phyloP scores from a whole-genome alignment of 1,140 invertebrate genomes.

The Reticulitermes speratus region DNA sequence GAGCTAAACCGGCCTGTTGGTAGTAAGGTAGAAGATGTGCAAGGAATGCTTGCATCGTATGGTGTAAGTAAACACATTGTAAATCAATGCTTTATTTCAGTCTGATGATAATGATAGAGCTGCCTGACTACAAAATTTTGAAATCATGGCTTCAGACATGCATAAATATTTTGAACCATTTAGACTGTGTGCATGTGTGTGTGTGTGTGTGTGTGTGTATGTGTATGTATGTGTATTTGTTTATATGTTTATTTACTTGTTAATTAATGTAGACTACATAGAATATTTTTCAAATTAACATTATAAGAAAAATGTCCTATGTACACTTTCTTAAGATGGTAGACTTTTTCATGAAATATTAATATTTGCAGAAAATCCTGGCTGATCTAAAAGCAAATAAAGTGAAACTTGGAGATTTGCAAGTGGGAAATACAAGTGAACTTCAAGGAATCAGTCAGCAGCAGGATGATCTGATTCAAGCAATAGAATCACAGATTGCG shows the following conservation, averaged over 20 bases:
- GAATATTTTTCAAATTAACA: neutral
- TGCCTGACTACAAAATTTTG: neutral
- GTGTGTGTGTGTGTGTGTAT: too few relatives aligned
- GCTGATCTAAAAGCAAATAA: constrained; percentile 79
- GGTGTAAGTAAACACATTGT: constrained; percentile 49
- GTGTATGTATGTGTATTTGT: too few relatives aligned
- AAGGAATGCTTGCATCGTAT: constrained; percentile 72
- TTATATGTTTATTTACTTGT: too few relatives aligned
- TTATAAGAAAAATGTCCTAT: neutral
- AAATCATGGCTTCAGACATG: neutral
- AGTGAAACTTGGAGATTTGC: constrained; percentile 72
- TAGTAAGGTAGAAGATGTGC: constrained; percentile 78
- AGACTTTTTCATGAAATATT: too few relatives aligned
- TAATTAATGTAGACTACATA: neutral
- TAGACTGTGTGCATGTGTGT: too few relatives aligned
- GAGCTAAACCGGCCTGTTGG: constrained; percentile 83
- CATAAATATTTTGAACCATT: too few relatives aligned
- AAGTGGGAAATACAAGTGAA: constrained; percentile 70
- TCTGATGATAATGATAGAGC: neutral
- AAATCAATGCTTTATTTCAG: neutral
- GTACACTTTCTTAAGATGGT: neutral
- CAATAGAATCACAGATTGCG: constrained; percentile 80
- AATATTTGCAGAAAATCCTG: constrained; percentile 57
- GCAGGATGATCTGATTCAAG: constrained; percentile 79
- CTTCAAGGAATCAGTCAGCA: constrained; percentile 74